Conservation (phyloP, 2,797 vertebrate species). For the Rousettus madagascariensis region DNA sequence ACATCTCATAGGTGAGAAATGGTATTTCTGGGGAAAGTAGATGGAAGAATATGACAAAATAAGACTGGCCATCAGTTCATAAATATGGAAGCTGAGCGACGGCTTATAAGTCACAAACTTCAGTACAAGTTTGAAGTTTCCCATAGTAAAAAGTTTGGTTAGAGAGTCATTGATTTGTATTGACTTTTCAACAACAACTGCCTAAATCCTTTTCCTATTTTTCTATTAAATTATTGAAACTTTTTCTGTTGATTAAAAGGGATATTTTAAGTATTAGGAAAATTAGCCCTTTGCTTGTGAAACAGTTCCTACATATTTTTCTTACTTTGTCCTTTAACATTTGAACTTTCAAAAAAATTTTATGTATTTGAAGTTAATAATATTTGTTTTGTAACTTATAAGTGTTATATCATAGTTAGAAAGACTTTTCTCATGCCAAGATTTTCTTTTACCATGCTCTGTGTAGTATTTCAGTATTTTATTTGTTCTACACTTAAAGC, state of each 20-base stretch:
- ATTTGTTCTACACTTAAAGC: neutral
- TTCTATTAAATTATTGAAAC: neutral
- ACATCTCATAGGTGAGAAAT: neutral
- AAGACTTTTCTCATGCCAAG: neutral
- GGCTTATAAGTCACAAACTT: neutral
- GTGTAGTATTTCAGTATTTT: neutral
- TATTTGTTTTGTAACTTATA: neutral
- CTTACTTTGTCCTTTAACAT: neutral
- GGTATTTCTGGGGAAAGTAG: neutral
- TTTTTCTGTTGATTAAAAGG: neutral
- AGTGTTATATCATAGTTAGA: neutral
- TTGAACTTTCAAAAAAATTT: neutral
- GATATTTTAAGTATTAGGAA: neutral
- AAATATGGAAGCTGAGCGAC: neutral
- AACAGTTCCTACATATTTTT: slow-evolving; percentile 8
- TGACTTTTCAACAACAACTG: neutral
- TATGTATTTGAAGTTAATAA: neutral
- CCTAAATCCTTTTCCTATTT: slow-evolving; percentile 61
- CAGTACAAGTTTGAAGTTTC: neutral
- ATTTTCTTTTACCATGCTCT: neutral
- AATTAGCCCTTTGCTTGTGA: neutral
- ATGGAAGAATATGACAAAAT: neutral
- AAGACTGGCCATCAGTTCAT: neutral
- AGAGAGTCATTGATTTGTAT: neutral
- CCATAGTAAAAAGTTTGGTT: neutral